These are phyloP conservation scores for Drosophila flavopinicola DNA, from an alignment of 2,888 invertebrate genomes.

Conservation along the genomic window DNA sequence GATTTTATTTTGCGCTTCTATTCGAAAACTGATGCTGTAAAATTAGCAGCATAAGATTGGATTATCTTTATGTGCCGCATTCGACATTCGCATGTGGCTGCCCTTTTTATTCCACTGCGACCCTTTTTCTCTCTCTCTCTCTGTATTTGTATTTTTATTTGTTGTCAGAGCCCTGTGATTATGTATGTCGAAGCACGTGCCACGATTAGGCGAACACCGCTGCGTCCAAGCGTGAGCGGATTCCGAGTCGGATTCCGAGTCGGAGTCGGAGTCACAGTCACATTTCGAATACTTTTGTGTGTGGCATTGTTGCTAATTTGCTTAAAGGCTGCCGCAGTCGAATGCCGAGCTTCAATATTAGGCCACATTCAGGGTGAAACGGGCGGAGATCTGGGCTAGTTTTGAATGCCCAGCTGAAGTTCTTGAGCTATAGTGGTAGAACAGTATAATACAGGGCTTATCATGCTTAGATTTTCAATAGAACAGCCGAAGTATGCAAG, in stretches of 20 bases:
- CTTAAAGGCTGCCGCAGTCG: constrained; percentile 58
- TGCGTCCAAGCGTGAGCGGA: constrained; percentile 69
- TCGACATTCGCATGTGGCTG: constrained; percentile 39
- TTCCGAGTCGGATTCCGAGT: constrained; percentile 38
- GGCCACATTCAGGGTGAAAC: constrained; percentile 21
- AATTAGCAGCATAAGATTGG: constrained; percentile 81
- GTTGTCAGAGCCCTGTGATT: constrained; percentile 69
- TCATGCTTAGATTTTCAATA: no score
- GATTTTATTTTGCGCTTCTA: constrained; percentile 58
- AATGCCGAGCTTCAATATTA: constrained; percentile 23
- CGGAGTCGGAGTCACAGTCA: constrained; percentile 7
- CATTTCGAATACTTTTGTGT: constrained; percentile 46
- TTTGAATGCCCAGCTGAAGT: neutral
- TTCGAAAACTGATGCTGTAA: constrained; percentile 63
- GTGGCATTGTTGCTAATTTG: constrained; percentile 71
- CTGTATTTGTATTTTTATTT: constrained; percentile 28
- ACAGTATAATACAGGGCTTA: no score
- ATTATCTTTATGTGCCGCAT: constrained; percentile 70
- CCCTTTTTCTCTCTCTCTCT: constrained; percentile 36
- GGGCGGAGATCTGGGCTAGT: neutral
- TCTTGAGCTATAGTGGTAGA: constrained; percentile 1
- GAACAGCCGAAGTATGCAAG: no score
- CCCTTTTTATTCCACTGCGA: constrained; percentile 27
- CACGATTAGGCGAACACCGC: constrained; percentile 74
- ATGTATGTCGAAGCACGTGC: constrained; percentile 76